Percentiles rank a stretch among this genome's conserved stretches.
Conservation (phyloP, 2,797 vertebrate genomes). For the Amblyraja radiata region DNA sequence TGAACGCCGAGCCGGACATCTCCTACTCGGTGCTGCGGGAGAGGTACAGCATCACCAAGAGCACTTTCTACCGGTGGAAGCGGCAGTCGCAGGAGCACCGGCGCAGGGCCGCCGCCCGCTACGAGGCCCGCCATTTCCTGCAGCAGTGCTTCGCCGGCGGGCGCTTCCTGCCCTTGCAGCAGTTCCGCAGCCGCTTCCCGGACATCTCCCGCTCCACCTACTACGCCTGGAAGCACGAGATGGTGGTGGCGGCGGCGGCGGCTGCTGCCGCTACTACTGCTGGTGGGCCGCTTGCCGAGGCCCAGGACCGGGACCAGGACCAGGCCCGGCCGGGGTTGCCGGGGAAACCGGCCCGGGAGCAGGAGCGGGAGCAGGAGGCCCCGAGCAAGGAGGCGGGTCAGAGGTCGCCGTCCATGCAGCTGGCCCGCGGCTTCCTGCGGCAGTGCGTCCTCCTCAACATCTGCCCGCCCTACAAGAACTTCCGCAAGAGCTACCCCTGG, state of each 20-base stretch:
- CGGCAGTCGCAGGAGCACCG: conserved; percentile 80
- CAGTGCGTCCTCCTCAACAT: conserved; percentile 80
- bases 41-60: conserved; percentile 82
- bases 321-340: conserved; percentile 51
- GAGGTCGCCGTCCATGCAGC: conserved; percentile 70
- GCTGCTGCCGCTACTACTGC: too few species aligned
- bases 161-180: conserved; percentile 74
- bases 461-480: conserved; percentile 78
- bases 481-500: conserved; percentile 83
- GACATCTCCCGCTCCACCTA: conserved; percentile 88
- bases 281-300: too few species aligned
- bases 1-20: conserved; percentile 62
- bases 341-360: conserved; percentile 56
- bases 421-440: conserved; percentile 81
- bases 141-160: conserved; percentile 78
- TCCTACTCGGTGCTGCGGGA: conserved; percentile 76
- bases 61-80: conserved; percentile 90
- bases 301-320: conserved; percentile 49
- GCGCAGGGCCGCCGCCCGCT: conserved; percentile 77
- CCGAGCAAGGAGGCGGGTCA: conserved; percentile 42
- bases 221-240: conserved; percentile 93
- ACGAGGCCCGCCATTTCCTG: conserved; percentile 87
- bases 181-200: conserved; percentile 82
- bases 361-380: conserved; percentile 43
- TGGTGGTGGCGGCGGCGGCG: conserved; percentile 51